phyloP scores from a whole-genome alignment of 2,888 invertebrate species.

The Stenichneumon culpator region DNA sequence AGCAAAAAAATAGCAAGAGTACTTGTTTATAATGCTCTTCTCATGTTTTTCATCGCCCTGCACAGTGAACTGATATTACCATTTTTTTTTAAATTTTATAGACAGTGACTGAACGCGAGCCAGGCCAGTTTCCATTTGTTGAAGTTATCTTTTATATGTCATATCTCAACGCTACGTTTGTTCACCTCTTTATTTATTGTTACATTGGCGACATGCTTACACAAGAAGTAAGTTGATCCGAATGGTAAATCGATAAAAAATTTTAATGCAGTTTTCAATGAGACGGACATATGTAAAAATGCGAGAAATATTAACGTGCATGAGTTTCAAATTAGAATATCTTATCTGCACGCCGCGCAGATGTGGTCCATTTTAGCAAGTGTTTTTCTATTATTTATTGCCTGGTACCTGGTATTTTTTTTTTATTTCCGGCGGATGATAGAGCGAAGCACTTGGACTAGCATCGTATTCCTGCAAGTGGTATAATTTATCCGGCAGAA shows the following conservation, averaged over 20 bases:
- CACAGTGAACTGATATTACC: not conserved
- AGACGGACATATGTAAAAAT: not conserved
- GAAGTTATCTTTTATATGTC: not conserved
- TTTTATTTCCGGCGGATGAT: not conserved
- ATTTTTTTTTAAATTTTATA: not conserved
- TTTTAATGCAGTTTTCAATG: not conserved
- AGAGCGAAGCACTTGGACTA: conserved; percentile 53
- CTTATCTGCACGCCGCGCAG: not conserved
- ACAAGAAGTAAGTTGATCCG: conserved; percentile 38
- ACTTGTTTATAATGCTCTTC: not conserved
- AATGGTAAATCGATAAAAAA: not conserved
- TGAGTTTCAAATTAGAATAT: conserved; percentile 9
- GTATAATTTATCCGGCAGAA: conserved; percentile 48
- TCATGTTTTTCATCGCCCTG: not conserved
- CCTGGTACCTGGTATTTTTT: not conserved
- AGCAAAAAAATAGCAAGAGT: not conserved
- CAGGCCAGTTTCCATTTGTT: not conserved
- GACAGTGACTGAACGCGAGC: not conserved
- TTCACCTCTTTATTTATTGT: conserved; percentile 64
- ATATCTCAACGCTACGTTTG: conserved; percentile 28
- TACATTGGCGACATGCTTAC: conserved; percentile 63
- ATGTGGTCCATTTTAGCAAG: not conserved
- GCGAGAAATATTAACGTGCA: conserved; percentile 4
- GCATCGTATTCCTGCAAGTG: conserved; percentile 58
- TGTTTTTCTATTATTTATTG: not conserved